Percentiles rank a stretch among this genome's conserved stretches.
These are phyloP conservation scores for Phylloscopus trochiloides DNA, from an alignment of 2,113 vertebrate genomes.

Conservation along the genomic window DNA sequence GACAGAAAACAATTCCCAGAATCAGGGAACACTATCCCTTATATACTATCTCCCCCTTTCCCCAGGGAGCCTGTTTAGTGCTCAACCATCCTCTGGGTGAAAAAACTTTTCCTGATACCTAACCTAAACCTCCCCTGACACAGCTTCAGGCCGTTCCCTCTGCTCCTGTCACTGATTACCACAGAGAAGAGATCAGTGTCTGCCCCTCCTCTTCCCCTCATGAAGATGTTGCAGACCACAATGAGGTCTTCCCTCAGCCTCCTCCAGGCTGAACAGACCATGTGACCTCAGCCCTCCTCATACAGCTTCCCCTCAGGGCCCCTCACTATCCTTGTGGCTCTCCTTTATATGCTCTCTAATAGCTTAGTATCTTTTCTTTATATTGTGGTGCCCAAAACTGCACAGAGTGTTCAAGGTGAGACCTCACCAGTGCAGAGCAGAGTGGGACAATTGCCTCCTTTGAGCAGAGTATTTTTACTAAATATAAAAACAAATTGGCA, in stretches of 20 bases:
- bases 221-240: neutral
- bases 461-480: neutral
- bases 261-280: neutral
- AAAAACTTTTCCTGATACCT: neutral
- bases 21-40: neutral
- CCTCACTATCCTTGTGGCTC: neutral
- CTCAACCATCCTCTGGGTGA: neutral
- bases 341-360: neutral
- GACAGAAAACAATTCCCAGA: neutral
- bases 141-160: neutral
- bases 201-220: neutral
- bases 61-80: neutral
- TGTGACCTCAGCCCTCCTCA: neutral
- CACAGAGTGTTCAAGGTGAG: neutral
- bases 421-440: neutral
- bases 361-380: neutral
- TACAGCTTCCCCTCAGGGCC: fast-evolving
- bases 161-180: neutral
- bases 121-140: neutral
- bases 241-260: neutral
- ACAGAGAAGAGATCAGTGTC: neutral
- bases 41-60: neutral
- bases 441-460: neutral
- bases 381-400: neutral
- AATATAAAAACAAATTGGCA: neutral